Evolutionary conservation across 1,140 invertebrate species (phyloP).

Genomic region (Zaprionus ornatus): DNA sequence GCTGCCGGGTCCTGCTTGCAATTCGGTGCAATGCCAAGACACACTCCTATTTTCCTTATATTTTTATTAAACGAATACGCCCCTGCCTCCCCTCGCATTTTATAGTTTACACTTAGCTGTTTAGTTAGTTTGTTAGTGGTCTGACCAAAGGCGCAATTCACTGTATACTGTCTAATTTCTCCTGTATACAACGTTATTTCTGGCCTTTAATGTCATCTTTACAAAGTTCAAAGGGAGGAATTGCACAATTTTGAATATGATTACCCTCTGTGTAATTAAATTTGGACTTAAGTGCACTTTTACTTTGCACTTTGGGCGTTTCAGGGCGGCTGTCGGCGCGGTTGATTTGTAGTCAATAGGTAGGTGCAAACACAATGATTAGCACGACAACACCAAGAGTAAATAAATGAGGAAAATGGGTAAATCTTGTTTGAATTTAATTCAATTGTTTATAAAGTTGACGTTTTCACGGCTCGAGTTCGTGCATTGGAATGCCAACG

Average conservation of each 20-base stretch:
- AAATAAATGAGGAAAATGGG: conserved; percentile 33
- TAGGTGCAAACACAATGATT: conserved; percentile 32
- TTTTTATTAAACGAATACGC: too few species aligned
- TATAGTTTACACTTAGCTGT: too few species aligned
- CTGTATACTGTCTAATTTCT: background rate
- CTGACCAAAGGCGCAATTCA: too few species aligned
- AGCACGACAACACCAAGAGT: conserved; percentile 38
- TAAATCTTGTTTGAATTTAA: conserved; percentile 16
- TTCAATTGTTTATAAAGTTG: conserved; percentile 8
- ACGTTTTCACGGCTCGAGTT: conserved; percentile 23
- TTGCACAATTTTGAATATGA: conserved; percentile 9
- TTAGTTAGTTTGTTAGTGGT: too few species aligned
- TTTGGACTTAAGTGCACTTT: conserved; percentile 6
- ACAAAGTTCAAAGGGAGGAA: conserved; percentile 3
- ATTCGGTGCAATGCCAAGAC: too few species aligned
- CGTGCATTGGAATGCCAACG: background rate
- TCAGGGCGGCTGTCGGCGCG: background rate
- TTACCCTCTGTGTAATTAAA: conserved; percentile 4
- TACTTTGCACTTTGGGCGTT: conserved; percentile 21
- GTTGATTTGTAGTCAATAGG: conserved; percentile 16
- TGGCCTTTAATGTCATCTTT: conserved; percentile 2
- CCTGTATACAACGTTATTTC: background rate
- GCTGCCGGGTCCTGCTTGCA: too few species aligned
- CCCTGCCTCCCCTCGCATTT: too few species aligned
- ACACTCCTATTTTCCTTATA: too few species aligned